Evolutionary conservation across 2,797 vertebrate genomes (phyloP), one percentile per base, ranked within the genome.

Genomic region (Phrynocephalus forsythii): DNA sequence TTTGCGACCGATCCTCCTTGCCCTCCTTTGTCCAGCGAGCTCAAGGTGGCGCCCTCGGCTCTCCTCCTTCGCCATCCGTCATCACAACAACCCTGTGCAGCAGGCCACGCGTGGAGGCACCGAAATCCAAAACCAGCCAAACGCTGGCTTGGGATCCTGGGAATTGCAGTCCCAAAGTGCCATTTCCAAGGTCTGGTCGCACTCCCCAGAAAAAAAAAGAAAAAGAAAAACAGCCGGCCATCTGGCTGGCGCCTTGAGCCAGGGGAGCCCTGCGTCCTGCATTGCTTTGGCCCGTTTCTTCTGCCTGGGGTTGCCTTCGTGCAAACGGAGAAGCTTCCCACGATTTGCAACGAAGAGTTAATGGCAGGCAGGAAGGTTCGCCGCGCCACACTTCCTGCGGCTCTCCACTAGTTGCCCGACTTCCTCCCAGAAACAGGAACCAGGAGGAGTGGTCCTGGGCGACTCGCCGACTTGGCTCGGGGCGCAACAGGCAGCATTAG

Each of bases 401-500:
- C 72, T 50, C 71, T 63, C 83, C 89, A 68, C 26, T 79, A n/a
- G 0, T 79, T 90, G 94, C 90, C 93, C 90, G 93, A 92, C 89
- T 93, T 94, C 94, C 94, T 94, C 88, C 86, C 6, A 69, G 83
- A 0, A 84, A 90, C 92, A 92, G 94, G 92, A 95, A 93, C 90
- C 90, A 86, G 93, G 93, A 87, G 93, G 92, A 90, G 93, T n/a
- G 88, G 90, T 77, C 77, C 78, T 38, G 50, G 88, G n/a, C 38
- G 71, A 28, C 69, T 48, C 24, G 60, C 75, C 0, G 80, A 30
- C 26, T 22, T 52, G 26, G 3, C 56, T 50, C 8, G 69, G n/a
- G 18, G 16, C 60, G 83, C 87, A 75, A 76, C 83, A 88, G 83
- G 20, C 82, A 7, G 82, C 44, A 15, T 26, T 16, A 69, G 30